Evolutionary conservation across 2,888 invertebrate species (phyloP), one percentile per base, ranked within the genome.

Genomic region (Dorcus hopei): DNA sequence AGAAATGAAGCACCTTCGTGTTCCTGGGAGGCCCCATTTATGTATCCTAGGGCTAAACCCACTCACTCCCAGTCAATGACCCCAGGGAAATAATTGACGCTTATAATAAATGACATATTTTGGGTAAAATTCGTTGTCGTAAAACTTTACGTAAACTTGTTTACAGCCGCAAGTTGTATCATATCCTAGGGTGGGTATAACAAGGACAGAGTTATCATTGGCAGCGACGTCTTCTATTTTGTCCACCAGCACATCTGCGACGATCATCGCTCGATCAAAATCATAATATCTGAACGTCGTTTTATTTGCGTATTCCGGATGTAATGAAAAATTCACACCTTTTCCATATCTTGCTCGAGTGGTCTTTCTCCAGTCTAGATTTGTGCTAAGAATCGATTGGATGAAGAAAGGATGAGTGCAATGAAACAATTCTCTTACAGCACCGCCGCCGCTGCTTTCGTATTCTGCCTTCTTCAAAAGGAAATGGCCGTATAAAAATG

Each of bases 41-140:
- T n/a, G n/a, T n/a, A n/a, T n/a, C n/a, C n/a, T n/a, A n/a, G n/a
- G n/a, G n/a, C n/a, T n/a, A n/a, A n/a, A n/a, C n/a, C n/a, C n/a
- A n/a, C n/a, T n/a, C n/a, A n/a, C n/a, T n/a, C n/a, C n/a, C n/a
- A n/a, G n/a, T n/a, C n/a, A n/a, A n/a, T n/a, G n/a, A n/a, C n/a
- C 14, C 14, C 14, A 14, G 14, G 1, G 14, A 14, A 14, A 14
- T 14, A 1, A 1, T 14, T 14, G 14, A 14, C 14, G 14, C 9
- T 49, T 6, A 38, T 69, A 71, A 59, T 66, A 73, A 6, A 71
- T 70, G 39, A 75, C 66, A 64, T 76, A 77, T 9, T 65, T 65
- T 1, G 77, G 77, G 59, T 76, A 75, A 66, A 72, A 77, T 57
- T 77, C 77, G 52, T 70, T 65, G 56, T 77, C 77, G 54, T 71